These are phyloP conservation scores for Miniopterus natalensis DNA, from an alignment of 2,113 vertebrate genomes.

Conservation along the genomic window DNA sequence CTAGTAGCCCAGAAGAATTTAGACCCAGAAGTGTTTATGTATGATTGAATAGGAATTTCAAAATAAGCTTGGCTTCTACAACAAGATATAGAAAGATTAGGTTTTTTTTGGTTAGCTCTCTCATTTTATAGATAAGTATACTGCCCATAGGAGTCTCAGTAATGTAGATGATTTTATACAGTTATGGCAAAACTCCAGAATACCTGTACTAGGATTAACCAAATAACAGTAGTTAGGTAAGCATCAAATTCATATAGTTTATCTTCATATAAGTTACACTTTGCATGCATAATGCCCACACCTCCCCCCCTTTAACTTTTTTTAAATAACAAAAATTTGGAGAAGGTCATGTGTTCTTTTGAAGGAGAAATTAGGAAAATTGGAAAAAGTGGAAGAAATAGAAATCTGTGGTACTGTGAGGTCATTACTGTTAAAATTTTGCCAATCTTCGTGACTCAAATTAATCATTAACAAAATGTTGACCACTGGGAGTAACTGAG, in stretches of 20 bases:
- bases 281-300: not conserved
- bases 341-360: not conserved
- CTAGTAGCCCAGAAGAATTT: not conserved
- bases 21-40: not conserved
- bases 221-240: not conserved
- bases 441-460: not conserved
- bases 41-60: conserved; percentile 18
- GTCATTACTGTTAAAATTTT: conserved; percentile 29
- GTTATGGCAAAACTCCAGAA: not conserved
- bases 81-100: not conserved
- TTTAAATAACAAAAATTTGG: conserved; percentile 13
- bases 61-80: not conserved
- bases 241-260: not conserved
- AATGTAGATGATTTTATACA: not conserved
- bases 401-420: not conserved
- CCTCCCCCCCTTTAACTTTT: not conserved
- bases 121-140: not conserved
- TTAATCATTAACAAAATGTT: not conserved
- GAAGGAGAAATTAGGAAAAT: conserved; percentile 44
- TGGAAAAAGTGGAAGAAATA: not conserved
- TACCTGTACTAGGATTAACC: not conserved
- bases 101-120: not conserved
- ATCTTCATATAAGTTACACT: not conserved
- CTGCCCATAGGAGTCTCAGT: not conserved
- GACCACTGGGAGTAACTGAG: not conserved